Evolutionary conservation across 2,113 vertebrate species (phyloP).

Genomic region (Hyperoodon ampullatus): DNA sequence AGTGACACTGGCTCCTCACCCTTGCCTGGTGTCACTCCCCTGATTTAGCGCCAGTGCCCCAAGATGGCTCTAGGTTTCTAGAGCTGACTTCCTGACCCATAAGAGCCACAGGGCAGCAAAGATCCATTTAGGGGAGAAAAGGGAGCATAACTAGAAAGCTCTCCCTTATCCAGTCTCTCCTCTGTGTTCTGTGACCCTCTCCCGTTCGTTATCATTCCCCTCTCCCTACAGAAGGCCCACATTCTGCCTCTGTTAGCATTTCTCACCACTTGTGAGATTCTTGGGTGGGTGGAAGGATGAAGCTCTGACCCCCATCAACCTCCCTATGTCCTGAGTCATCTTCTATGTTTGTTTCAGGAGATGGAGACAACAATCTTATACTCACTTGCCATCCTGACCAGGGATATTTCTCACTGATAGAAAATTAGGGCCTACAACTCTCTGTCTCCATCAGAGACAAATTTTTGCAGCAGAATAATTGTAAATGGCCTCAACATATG

Average conservation of each 20-base stretch:
- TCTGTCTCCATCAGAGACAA: neutral
- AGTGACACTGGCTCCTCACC: neutral
- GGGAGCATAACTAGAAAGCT: neutral
- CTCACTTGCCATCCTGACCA: neutral
- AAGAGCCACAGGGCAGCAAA: neutral
- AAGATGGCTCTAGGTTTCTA: neutral
- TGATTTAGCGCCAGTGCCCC: neutral
- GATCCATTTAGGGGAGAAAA: neutral
- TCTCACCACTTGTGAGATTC: neutral
- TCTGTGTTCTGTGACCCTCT: neutral
- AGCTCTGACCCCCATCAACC: neutral
- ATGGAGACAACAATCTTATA: neutral
- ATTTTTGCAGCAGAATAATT: slow-evolving; percentile 27
- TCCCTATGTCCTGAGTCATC: neutral
- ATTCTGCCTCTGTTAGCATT: neutral
- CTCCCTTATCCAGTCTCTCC: neutral
- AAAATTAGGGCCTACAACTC: neutral
- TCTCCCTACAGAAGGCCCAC: no score
- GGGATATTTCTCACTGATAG: neutral
- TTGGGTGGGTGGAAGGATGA: neutral
- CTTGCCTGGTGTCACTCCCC: neutral
- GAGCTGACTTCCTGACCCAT: neutral
- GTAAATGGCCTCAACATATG: neutral
- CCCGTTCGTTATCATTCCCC: neutral
- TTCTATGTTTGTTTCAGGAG: neutral